Evolutionary conservation across 1,140 invertebrate species (phyloP), one percentile per base, ranked within the genome.

Genomic region (Leptinotarsa texana): DNA sequence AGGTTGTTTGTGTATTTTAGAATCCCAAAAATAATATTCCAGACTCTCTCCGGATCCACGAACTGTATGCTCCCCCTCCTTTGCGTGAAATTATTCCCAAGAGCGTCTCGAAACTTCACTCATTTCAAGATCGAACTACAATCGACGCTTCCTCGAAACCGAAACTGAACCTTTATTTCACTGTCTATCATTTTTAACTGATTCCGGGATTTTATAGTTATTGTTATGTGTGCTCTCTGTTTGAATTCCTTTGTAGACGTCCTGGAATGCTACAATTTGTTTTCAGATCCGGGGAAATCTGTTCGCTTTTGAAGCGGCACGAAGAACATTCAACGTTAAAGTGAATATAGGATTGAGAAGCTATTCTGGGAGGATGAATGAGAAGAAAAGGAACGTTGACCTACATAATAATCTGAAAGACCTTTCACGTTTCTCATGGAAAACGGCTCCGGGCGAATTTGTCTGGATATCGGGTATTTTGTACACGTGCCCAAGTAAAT

Each of bases 151-250:
- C 24, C 63, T 33, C 27, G 63, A 65, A 65, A 33, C 27, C 51
- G 15, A 57, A 57, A 33, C 13, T n/a, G 63, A 65, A 65, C 18
- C 63, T 65, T 65, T 21, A 65, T 65, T 65, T 13, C 63, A 65
- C 17, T 18, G 63, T 65, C 22, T 24, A 65, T 65, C 63, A 65
- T 65, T 65, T 65, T 65, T 65, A 65, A 65, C 63, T 65, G 63
- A 65, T 24, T 65, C 17, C 11, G 63, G 21, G 63, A 24, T 65
- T 65, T 65, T 65, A 65, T 65, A 22, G 21, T 65, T 65, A 65
- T 65, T 65, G 63, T 65, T 65, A 65, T 65, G 27, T 17, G 27
- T 15, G 13, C 63, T 24, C 63, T 65, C 21, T 65, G 21, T 65
- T 65, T 65, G 63, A 21, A 65, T 57, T 33, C 21, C 27, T 65